Evolutionary conservation across 2,888 invertebrate species (phyloP).

Genomic region (Copidosoma aretas): DNA sequence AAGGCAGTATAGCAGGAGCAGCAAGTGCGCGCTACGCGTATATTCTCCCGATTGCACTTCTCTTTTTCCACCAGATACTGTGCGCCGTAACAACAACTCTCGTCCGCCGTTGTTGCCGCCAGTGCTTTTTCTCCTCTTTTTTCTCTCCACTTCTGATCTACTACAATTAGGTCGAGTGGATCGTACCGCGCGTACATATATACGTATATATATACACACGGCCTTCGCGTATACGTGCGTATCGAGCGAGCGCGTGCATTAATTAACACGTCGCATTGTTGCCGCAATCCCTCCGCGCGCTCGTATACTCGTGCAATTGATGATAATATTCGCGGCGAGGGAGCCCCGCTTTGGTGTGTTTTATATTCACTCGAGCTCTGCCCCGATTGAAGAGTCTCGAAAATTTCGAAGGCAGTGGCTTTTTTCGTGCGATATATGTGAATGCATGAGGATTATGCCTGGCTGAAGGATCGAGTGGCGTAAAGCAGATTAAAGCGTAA

Average conservation of each 20-base stretch:
- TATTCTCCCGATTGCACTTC: no score
- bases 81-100: not conserved
- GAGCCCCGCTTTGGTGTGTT: not conserved
- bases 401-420: conserved; percentile 2
- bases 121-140: not conserved
- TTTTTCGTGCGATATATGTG: conserved; percentile 18
- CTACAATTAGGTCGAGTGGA: conserved; percentile 48
- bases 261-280: conserved; percentile 44
- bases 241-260: conserved; percentile 43
- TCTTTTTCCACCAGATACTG: not conserved
- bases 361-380: not conserved
- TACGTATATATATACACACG: not conserved
- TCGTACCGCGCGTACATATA: conserved; percentile 41
- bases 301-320: conserved; percentile 21
- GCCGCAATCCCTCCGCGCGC: conserved; percentile 40
- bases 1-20: conserved; percentile 17
- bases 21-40: not conserved
- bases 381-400: conserved; percentile 11
- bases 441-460: not conserved
- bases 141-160: conserved; percentile 5
- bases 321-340: not conserved
- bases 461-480: no score
- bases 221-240: not conserved
- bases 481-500: conserved; percentile 32
- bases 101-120: not conserved